These are phyloP conservation scores for Andrena flavipes DNA, from an alignment of 2,888 invertebrate genomes.

Conservation along the genomic window DNA sequence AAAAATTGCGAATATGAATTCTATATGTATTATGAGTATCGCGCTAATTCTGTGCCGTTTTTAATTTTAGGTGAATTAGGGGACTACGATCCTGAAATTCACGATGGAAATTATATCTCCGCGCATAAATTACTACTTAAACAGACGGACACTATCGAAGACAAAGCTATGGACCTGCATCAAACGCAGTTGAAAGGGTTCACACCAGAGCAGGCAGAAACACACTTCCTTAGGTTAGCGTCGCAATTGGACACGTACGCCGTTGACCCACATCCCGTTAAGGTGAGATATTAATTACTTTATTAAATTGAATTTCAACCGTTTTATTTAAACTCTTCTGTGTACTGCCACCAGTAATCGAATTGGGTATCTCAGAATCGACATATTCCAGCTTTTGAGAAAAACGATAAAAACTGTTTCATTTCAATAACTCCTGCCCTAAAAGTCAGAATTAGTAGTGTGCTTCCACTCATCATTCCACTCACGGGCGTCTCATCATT, in stretches of 20 bases:
- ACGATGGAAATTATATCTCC: conserved; percentile 95
- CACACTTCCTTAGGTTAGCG: conserved; percentile 95
- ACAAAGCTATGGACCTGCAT: conserved; percentile 96
- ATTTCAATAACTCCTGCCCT: too few species aligned
- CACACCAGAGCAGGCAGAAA: conserved; percentile 94
- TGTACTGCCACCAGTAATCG: background rate
- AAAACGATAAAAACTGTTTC: too few species aligned
- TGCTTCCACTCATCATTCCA: too few species aligned
- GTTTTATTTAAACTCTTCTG: background rate
- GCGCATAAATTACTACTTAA: conserved; percentile 96
- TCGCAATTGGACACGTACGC: conserved; percentile 98
- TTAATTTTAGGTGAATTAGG: conserved; percentile 93
- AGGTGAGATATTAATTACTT: conserved; percentile 87
- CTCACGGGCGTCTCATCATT: too few species aligned
- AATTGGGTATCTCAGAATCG: too few species aligned
- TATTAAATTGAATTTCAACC: background rate
- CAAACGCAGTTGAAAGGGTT: conserved; percentile 94
- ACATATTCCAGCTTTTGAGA: too few species aligned
- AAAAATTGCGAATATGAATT: too few species aligned
- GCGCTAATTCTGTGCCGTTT: background rate
- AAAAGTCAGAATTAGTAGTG: too few species aligned
- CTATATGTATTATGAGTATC: too few species aligned
- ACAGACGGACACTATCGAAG: conserved; percentile 96
- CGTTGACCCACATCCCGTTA: conserved; percentile 98
- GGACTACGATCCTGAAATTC: conserved; percentile 95